phyloP scores from a whole-genome alignment of 2,797 vertebrate species.

The Furcifer pardalis region DNA sequence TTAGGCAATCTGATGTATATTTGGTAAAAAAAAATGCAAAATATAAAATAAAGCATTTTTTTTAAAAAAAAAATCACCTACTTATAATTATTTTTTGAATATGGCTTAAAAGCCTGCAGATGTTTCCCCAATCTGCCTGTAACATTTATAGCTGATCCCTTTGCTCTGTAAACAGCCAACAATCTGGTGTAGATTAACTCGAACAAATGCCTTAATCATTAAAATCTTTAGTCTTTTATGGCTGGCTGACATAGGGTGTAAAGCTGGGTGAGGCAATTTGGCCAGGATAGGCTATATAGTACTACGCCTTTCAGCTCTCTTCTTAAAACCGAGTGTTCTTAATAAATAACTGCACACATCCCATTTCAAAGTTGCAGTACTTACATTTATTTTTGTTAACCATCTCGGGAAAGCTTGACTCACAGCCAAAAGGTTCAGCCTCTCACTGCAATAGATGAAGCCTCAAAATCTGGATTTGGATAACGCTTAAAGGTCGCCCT shows the following conservation, averaged over 20 bases:
- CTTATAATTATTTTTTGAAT: constrained; percentile 59
- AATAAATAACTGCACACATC: constrained; percentile 17
- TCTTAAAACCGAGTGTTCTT: constrained; percentile 21
- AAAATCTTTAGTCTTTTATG: constrained; percentile 44
- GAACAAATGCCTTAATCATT: constrained; percentile 39
- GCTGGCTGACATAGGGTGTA: constrained; percentile 2
- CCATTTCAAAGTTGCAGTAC: neutral
- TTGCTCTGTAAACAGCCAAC: constrained; percentile 57
- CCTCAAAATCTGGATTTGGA: neutral
- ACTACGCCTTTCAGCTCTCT: constrained; percentile 8
- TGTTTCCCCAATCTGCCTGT: constrained; percentile 67
- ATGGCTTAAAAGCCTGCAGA: constrained; percentile 59
- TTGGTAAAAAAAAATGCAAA: neutral
- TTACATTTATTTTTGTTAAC: neutral
- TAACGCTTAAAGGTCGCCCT: no score
- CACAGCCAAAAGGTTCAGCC: neutral
- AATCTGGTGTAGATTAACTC: constrained; percentile 47
- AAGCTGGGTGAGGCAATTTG: neutral
- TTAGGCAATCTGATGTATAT: constrained; percentile 27
- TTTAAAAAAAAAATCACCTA: constrained; percentile 34
- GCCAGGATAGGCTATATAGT: neutral
- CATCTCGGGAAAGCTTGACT: neutral
- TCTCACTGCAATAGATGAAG: neutral
- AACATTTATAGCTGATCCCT: constrained; percentile 61
- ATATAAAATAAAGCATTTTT: neutral